Conservation (phyloP, 1,140 invertebrate species). For the Phortica variegata region DNA sequence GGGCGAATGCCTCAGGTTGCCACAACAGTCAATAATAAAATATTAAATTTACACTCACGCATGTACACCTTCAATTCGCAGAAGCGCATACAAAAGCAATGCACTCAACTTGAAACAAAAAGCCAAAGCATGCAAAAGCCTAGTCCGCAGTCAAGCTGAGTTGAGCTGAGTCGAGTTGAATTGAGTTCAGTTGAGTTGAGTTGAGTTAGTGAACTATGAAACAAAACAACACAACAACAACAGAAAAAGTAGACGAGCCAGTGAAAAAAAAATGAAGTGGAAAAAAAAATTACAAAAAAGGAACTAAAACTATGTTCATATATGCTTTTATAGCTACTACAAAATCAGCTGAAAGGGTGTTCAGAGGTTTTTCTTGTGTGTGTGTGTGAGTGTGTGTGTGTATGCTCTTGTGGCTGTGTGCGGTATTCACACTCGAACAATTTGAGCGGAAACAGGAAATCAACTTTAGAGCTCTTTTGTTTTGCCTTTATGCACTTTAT, state of each 20-base stretch:
- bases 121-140: conserved; percentile 39
- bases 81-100: conserved; percentile 6
- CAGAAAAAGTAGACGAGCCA: background rate
- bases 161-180: no score
- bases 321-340: no score
- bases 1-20: no score
- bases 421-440: conserved; percentile 17
- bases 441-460: conserved; percentile 53
- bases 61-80: conserved; percentile 16
- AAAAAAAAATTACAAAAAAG: no score
- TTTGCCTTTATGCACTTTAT: background rate
- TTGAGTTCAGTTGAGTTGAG: no score
- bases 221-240: conserved; percentile 41
- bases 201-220: no score
- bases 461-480: conserved; percentile 50
- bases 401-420: no score
- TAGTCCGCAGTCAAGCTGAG: no score
- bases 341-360: no score
- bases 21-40: conserved; percentile 53
- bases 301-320: no score
- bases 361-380: no score
- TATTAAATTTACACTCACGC: conserved; percentile 38
- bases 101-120: conserved; percentile 39
- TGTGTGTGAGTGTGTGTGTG: no score
- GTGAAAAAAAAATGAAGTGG: background rate